Evolutionary conservation across 2,888 invertebrate species (phyloP).

Genomic region (Pantelozetes paolii): DNA sequence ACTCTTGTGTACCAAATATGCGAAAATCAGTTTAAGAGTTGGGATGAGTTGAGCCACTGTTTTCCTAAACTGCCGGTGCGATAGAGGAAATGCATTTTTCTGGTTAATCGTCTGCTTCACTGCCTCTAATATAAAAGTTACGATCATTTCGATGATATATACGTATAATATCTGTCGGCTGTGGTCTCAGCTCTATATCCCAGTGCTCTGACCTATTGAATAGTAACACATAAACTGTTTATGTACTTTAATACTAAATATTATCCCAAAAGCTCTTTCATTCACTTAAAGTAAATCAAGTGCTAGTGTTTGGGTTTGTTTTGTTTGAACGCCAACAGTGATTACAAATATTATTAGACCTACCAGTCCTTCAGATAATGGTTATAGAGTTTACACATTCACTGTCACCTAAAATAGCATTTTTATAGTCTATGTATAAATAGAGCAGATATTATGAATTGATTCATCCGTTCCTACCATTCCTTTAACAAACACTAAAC

Average conservation of each 20-base stretch:
- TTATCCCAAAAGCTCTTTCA: constrained; percentile 1
- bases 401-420: not conserved
- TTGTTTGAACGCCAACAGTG: not conserved
- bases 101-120: constrained; percentile 31
- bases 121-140: constrained; percentile 29
- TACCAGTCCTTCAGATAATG: constrained; percentile 29
- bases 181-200: not conserved
- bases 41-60: constrained; percentile 1
- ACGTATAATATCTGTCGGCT: not conserved
- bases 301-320: not conserved
- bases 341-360: constrained; percentile 1
- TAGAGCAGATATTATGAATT: not conserved
- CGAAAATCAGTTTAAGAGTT: constrained; percentile 17
- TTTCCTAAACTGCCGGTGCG: constrained; percentile 5
- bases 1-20: constrained; percentile 28
- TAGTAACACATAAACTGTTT: too few relatives aligned
- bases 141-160: constrained; percentile 10
- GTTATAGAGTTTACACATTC: constrained; percentile 30
- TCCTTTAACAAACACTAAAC: not conserved
- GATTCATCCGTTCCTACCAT: not conserved
- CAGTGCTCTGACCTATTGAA: not conserved
- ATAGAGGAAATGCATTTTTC: constrained; percentile 35
- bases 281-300: constrained; percentile 31
- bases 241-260: not conserved
- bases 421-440: constrained; percentile 1